Evolutionary conservation across 2,888 invertebrate genomes (phyloP).

Genomic region (Meandrusa payeni): DNA sequence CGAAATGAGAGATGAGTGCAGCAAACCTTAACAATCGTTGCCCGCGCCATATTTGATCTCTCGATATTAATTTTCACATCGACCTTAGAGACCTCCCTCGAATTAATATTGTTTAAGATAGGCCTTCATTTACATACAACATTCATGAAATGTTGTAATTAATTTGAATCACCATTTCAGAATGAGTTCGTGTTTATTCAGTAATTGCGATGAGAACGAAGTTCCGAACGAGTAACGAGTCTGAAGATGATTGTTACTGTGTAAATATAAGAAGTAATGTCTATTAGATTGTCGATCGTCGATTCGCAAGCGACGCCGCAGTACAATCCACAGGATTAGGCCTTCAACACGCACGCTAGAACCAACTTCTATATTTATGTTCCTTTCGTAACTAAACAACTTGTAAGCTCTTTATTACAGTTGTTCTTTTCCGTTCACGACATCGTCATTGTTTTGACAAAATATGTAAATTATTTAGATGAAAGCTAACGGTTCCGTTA

Average conservation of each 20-base stretch:
- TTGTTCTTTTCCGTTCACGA: conserved; percentile 74
- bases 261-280: conserved; percentile 63
- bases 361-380: conserved; percentile 66
- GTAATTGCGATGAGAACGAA: conserved; percentile 1
- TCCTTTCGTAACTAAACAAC: conserved; percentile 72
- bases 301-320: conserved; percentile 44
- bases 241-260: conserved; percentile 40
- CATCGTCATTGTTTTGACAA: conserved; percentile 65
- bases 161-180: conserved; percentile 7
- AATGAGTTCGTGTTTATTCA: conserved; percentile 3
- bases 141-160: conserved; percentile 3
- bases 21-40: conserved; percentile 53
- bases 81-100: conserved; percentile 7
- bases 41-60: conserved; percentile 25
- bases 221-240: conserved; percentile 8
- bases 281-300: conserved; percentile 42
- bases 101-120: conserved; percentile 13
- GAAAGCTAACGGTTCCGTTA: conserved; percentile 13
- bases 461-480: conserved; percentile 45
- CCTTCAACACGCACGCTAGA: conserved; percentile 62
- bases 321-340: conserved; percentile 72
- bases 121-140: conserved; percentile 13
- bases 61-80: conserved; percentile 26
- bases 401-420: conserved; percentile 79
- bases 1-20: conserved; percentile 73